These are phyloP conservation scores for Nymphicus hollandicus DNA, from an alignment of 2,113 vertebrate species.

Conservation along the genomic window DNA sequence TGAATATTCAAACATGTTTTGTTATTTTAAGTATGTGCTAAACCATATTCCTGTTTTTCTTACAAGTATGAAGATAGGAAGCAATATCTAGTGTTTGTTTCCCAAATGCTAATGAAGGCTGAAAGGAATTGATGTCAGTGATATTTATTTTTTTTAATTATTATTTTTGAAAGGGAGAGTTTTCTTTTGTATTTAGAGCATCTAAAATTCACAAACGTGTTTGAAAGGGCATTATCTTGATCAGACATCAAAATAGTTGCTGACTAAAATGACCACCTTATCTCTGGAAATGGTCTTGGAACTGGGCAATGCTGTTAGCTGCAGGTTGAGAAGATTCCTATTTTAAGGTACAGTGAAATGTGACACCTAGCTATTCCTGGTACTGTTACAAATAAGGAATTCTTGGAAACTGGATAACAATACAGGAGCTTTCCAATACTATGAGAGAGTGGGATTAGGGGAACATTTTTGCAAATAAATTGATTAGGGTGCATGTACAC, in stretches of 20 bases:
- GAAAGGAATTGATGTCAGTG: neutral
- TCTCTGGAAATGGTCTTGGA: neutral
- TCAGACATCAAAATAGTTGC: neutral
- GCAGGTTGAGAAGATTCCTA: neutral
- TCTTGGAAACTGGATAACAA: neutral
- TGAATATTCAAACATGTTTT: conserved; percentile 20
- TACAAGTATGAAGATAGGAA: neutral
- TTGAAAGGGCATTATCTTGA: neutral
- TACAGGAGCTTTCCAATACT: neutral
- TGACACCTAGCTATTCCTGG: fast-evolving
- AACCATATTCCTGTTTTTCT: neutral
- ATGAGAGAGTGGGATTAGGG: neutral
- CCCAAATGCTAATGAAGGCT: neutral
- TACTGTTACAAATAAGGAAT: neutral
- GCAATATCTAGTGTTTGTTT: neutral
- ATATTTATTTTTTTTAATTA: neutral
- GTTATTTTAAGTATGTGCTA: conserved; percentile 21
- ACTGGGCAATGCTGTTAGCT: neutral
- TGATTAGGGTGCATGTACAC: fast-evolving
- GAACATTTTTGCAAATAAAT: neutral
- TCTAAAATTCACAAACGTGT: neutral
- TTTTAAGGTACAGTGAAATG: neutral
- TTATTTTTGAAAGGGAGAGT: neutral
- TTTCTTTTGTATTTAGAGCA: neutral
- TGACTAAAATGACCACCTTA: neutral